phyloP scores from a whole-genome alignment of 2,797 vertebrate genomes.

The Danionella dracula region DNA sequence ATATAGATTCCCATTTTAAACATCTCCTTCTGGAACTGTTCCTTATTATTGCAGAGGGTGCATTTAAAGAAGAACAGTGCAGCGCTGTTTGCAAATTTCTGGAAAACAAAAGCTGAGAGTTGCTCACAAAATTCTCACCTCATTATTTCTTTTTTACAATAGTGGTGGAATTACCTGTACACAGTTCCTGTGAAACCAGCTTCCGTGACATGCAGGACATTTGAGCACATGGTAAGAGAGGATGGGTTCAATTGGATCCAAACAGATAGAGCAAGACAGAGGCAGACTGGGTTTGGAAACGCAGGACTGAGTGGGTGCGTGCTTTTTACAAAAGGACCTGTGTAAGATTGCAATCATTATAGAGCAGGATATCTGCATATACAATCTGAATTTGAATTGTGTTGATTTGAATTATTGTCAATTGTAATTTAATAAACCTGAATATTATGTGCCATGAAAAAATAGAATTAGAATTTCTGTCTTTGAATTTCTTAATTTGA shows the following conservation, averaged over 20 bases:
- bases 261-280: conserved; percentile 83
- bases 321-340: conserved; percentile 87
- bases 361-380: too few relatives aligned
- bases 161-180: conserved; percentile 76
- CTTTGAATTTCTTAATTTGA: too few relatives aligned
- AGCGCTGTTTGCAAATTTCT: conserved; percentile 90
- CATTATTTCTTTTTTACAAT: not conserved
- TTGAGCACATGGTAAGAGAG: conserved; percentile 76
- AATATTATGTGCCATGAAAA: too few relatives aligned
- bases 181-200: conserved; percentile 95
- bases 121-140: not conserved
- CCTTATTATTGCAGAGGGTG: conserved; percentile 89
- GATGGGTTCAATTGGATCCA: conserved; percentile 79
- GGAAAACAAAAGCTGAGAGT: not conserved
- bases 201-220: conserved; percentile 86
- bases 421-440: too few relatives aligned
- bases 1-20: conserved; percentile 90
- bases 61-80: conserved; percentile 95
- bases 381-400: too few relatives aligned
- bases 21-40: conserved; percentile 92
- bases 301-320: conserved; percentile 77
- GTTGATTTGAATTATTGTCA: too few relatives aligned
- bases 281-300: conserved; percentile 59
- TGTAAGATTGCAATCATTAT: conserved; percentile 45
- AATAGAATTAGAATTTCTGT: too few relatives aligned